Base-by-base conservation (phyloP, 2,888 invertebrate genomes). In the Nysson spinosus region DNA sequence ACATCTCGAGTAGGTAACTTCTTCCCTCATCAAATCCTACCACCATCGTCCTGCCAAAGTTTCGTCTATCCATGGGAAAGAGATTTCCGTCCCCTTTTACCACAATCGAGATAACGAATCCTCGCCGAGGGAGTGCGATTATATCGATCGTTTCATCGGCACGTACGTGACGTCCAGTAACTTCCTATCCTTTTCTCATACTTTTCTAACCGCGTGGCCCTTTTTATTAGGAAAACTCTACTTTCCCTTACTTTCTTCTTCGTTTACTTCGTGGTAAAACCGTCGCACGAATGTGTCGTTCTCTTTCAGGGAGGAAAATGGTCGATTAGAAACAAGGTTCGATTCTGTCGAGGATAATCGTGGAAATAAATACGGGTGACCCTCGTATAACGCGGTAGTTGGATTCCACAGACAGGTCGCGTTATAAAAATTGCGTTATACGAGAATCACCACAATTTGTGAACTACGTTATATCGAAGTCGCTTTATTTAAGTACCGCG, bases 51-150 rank as follows among this genome's bases (percentile, higher is more conserved):
- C 28, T 16, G 32, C 32, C 42, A 16, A 64, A 69, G 54, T 73
- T 73, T 57, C 64, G 61, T 40, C 55, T 52, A 56, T 67, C 49
- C 26, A 16, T 14, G 35, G 20, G 50, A 54, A 60, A 61, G 56
- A 69, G 62, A 69, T 72, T 75, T 75, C 37, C 42, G 43, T 56
- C 30, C 56, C 51, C 28, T 51, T 43, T 19, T 40, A 4, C 51
- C 51, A 64, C 69, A 75, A 71, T 75, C 69, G 61, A 64, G 71
- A 71, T 75, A 75, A 75, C 71, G 75, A 75, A 75, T 75, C 66
- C 52, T 40, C 65, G 65, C 39, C 50, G 24, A 16, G 62, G 37
- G 52, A 49, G 58, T 42, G 47, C 64, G 71, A 75, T 75, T 75
- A 75, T 75, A 75, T 75, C 75, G 75, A 71, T 75, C 75, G 61